Conservation (phyloP, 2,113 vertebrate genomes). For the Cacatua alba region DNA sequence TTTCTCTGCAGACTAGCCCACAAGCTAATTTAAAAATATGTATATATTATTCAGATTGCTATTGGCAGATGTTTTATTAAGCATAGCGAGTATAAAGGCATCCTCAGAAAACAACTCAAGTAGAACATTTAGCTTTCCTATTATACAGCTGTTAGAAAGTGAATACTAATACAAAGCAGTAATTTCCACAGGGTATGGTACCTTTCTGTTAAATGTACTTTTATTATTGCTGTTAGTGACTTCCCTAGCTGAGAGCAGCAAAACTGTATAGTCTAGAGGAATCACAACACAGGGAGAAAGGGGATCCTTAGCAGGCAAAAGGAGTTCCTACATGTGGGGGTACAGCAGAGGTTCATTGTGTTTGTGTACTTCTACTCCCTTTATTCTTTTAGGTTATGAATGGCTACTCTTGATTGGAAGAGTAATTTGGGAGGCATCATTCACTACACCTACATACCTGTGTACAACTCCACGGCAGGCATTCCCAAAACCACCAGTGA, state of each 20-base stretch:
- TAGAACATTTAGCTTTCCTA: conserved; percentile 14
- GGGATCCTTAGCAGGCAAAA: neutral
- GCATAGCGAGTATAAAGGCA: neutral
- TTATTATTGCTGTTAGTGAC: neutral
- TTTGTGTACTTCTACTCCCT: neutral
- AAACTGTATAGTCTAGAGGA: neutral
- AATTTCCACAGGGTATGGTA: neutral
- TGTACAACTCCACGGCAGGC: too few species aligned
- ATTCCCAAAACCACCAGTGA: neutral
- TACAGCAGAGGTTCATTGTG: neutral
- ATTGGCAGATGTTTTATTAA: conserved; percentile 9
- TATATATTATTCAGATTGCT: neutral
- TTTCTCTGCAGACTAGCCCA: neutral
- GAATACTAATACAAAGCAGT: conserved; percentile 37
- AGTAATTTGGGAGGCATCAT: neutral
- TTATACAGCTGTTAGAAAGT: conserved; percentile 31
- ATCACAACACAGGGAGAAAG: neutral
- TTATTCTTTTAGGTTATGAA: neutral
- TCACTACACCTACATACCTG: neutral
- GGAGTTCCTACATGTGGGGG: neutral
- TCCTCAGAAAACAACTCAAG: neutral
- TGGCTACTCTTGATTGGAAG: neutral
- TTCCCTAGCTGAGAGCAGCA: neutral
- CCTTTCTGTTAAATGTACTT: neutral
- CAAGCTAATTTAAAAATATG: neutral